These are phyloP conservation scores for Nycteola revayana DNA, from an alignment of 2,888 invertebrate genomes.

Conservation along the genomic window DNA sequence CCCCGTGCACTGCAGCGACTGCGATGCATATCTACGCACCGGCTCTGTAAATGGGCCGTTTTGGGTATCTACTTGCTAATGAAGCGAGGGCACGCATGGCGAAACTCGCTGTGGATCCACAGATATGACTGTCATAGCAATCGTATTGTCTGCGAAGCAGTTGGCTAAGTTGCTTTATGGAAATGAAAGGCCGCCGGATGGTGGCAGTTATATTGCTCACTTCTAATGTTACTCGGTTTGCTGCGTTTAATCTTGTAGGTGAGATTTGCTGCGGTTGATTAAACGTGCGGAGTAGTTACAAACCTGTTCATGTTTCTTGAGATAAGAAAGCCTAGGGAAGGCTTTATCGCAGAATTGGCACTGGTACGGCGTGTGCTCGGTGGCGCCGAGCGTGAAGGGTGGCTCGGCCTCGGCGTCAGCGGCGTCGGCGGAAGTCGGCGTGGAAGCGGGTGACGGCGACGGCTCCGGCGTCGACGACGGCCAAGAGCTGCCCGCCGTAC, in stretches of 20 bases:
- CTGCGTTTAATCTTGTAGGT: too few relatives aligned
- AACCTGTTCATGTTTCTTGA: slow-evolving; percentile 97
- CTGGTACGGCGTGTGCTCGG: slow-evolving; percentile 91
- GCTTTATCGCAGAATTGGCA: slow-evolving; percentile 96
- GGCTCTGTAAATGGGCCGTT: slow-evolving; percentile 77
- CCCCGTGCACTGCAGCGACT: slow-evolving; percentile 51
- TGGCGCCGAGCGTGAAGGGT: slow-evolving; percentile 85
- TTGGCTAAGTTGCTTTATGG: slow-evolving; percentile 58
- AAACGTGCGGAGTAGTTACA: slow-evolving; percentile 22
- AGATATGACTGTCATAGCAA: slow-evolving; percentile 67
- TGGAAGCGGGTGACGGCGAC: slow-evolving; percentile 83
- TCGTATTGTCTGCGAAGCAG: slow-evolving; percentile 54
- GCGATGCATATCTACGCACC: slow-evolving; percentile 77
- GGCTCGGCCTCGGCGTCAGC: slow-evolving; percentile 85
- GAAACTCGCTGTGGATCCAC: slow-evolving; percentile 68
- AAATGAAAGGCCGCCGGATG: slow-evolving; percentile 26
- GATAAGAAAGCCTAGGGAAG: slow-evolving; percentile 91
- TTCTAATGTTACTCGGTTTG: slow-evolving; percentile 13
- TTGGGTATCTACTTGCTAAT: slow-evolving; percentile 80
- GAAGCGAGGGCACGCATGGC: slow-evolving; percentile 64
- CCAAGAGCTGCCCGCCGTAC: slow-evolving; percentile 86
- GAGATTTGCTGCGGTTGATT: background rate
- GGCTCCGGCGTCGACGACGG: slow-evolving; percentile 85
- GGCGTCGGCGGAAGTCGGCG: slow-evolving; percentile 85
- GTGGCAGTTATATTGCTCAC: slow-evolving; percentile 23